phyloP scores from a whole-genome alignment of 92 coral and sea anemone genomes.

The Heliopora coerulea region DNA sequence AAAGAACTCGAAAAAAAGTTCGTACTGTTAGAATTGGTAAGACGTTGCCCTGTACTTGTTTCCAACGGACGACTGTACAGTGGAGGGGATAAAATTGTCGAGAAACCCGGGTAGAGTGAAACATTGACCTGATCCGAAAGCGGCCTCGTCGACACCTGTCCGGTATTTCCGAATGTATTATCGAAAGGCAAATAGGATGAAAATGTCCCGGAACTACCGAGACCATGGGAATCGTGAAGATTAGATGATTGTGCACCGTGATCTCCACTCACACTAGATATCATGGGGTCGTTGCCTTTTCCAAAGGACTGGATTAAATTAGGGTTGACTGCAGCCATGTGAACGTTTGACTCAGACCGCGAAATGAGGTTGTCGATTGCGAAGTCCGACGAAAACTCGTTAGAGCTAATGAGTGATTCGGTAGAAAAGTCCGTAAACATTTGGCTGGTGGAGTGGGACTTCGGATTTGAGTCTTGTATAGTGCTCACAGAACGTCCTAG shows the following conservation, averaged over 20 bases:
- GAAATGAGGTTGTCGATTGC: conserved; percentile 38
- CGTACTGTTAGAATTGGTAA: not conserved
- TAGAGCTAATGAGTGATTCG: conserved; percentile 29
- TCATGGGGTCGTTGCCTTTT: conserved; percentile 39
- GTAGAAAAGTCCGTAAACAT: conserved; percentile 40
- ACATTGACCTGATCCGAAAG: not conserved
- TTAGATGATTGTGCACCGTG: conserved; percentile 9
- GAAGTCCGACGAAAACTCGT: conserved; percentile 34
- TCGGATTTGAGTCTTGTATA: conserved; percentile 3
- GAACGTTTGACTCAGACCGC: conserved; percentile 38
- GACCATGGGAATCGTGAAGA: conserved; percentile 11
- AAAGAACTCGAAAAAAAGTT: conserved; percentile 5
- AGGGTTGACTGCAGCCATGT: conserved; percentile 41
- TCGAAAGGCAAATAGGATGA: conserved; percentile 1
- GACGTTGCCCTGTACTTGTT: not conserved
- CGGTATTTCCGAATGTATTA: not conserved
- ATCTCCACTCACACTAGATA: conserved; percentile 40
- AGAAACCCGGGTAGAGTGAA: not conserved
- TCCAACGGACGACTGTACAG: not conserved
- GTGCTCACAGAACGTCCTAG: not conserved
- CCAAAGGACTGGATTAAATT: conserved; percentile 35
- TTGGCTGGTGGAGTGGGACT: conserved; percentile 25
- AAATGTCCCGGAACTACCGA: not conserved
- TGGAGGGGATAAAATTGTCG: conserved; percentile 9
- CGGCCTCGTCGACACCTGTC: not conserved